Percentiles rank a stretch among this genome's conserved stretches.
Evolutionary conservation across 2,113 vertebrate species (phyloP).

Genomic region (Sinocyclocheilus grahami): DNA sequence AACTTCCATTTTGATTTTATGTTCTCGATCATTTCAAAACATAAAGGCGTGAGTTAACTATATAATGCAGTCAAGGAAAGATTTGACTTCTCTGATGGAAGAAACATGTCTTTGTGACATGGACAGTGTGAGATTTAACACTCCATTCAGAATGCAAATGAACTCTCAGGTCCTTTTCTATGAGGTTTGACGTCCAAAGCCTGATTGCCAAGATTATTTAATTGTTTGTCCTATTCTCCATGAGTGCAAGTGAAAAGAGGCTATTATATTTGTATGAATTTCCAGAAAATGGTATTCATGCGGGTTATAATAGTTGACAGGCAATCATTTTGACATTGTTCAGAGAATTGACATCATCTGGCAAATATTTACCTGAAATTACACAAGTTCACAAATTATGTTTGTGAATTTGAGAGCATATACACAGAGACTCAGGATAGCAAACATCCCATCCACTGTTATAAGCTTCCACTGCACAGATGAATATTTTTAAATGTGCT

Average conservation of each 20-base stretch:
- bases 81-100: neutral
- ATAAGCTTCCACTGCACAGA: neutral
- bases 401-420: neutral
- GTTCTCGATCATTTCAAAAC: neutral
- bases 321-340: conserved; percentile 8
- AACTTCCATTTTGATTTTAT: neutral
- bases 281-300: neutral
- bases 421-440: neutral
- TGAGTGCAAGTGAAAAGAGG: neutral
- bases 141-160: conserved; percentile 9
- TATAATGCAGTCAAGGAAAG: neutral
- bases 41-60: neutral
- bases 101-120: conserved; percentile 1
- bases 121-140: conserved; percentile 14
- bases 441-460: conserved; percentile 2
- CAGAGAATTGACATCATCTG: neutral
- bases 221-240: conserved; percentile 21
- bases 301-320: conserved; percentile 9
- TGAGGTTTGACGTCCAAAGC: conserved; percentile 18
- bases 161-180: conserved; percentile 17
- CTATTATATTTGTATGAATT: conserved; percentile 13
- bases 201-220: conserved; percentile 20
- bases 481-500: conserved; percentile 15
- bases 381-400: conserved; percentile 3
- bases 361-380: conserved; percentile 33